Base-by-base conservation (phyloP, 2,888 invertebrate genomes). In the Dicyrtomina minuta region DNA sequence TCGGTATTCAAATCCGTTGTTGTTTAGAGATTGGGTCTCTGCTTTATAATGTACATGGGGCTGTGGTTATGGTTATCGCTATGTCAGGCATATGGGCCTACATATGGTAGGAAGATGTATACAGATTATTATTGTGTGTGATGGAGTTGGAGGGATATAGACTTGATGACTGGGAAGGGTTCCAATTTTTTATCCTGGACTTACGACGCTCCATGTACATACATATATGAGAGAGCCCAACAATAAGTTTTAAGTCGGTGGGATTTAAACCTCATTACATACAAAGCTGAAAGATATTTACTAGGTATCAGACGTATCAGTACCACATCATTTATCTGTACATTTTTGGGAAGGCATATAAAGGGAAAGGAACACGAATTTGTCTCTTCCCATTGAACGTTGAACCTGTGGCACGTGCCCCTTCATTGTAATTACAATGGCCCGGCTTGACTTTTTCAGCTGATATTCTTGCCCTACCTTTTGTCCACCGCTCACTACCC, bases 381-480 rank as follows among this genome's bases (percentile, higher is more conserved):
- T 64, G 51, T 64, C 61, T 61, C 61, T 49, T 49, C 64, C 20
- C 39, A 55, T 56, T 68, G 58, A 70, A 60, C 68, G 61, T 68
- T 62, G 68, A 62, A 68, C 68, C 64, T 68, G 68, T 62, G 68
- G 68, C 68, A 61, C 68, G 68, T 68, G 68, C 68, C 64, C 62
- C 43, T 43, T 58, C n/a, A 20, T 64, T 49, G 22, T 39, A 24
- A 46, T 27, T 41, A 65, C 65, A 65, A 65, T 65, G 43, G 65
- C n/a, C 27, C 41, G 39, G 65, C 53, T 65, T 65, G 65, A 65
- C 65, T 65, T 65, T 65, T 65, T 65, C 56, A 55, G 43, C 56
- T 22, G 43, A 65, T 55, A 55, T 55, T 65, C 65, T 65, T 55
- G 26, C 65, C 56, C 56, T 68, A n/a, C 24, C 60, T 67, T 60